Evolutionary conservation across 2,113 vertebrate genomes (phyloP), one percentile per base, ranked within the genome.

Genomic region (Cyprinodon tularosa): DNA sequence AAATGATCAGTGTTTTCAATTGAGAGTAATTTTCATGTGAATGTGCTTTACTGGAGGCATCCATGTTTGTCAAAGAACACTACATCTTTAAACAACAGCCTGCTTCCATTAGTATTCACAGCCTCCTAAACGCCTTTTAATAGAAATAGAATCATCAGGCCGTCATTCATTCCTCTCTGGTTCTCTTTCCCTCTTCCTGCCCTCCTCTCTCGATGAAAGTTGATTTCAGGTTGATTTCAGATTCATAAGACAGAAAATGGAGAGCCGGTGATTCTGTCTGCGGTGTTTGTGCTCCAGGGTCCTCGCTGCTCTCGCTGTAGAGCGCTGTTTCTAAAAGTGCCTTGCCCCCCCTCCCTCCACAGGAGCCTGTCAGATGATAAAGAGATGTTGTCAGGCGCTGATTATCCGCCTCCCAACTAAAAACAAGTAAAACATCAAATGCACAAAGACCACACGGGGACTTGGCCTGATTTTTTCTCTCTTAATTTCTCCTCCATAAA

Each of bases 161-260:
- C 29, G 29, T 29, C 29, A 29, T 15, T 53, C 17, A 29, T 7
- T 10, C 7, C 20, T 66, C 13, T 42, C 53, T 5, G 22, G n/a
- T 57, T 8, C 11, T 0, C 14, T 39, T n/a, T 22, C 36, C 20
- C 38, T n/a, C 64, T 71, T 1, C 0, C 53, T 81, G 61, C 66
- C 66, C 71, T 76, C 60, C 66, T 38, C 79, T 76, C 72, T 76
- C 72, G 84, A 89, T 88, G 83, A 65, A 90, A 87, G 78, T 87
- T 84, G 78, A 92, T 91, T 92, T 90, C 88, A 84, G 84, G 85
- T 62, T 81, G 66, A n/a, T n/a, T n/a, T n/a, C n/a, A 89, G 87
- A 91, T 91, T 90, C 88, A 88, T 86, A 90, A 87, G 86, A 91
- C 81, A 82, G 78, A 81, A 85, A 88, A 86, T 87, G 71, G 78